phyloP scores from a whole-genome alignment of 2,113 vertebrate species.

The Promerops cafer region DNA sequence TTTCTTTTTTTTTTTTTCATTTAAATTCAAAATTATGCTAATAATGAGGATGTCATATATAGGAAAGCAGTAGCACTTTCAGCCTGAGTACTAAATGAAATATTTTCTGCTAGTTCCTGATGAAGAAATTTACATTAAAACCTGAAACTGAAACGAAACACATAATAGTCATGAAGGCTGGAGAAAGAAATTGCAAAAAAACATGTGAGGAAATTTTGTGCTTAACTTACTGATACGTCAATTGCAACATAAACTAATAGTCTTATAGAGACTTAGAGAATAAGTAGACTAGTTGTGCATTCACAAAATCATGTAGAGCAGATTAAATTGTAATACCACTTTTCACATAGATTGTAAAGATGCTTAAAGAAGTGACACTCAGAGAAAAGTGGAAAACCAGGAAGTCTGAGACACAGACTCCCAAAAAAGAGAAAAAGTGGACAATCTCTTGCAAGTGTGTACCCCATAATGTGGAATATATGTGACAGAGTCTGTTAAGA shows the following conservation, averaged over 20 bases:
- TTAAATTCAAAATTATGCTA: neutral
- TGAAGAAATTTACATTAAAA: neutral
- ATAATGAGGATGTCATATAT: neutral
- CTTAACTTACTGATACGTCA: neutral
- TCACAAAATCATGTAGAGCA: neutral
- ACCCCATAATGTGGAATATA: neutral
- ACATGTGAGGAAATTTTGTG: neutral
- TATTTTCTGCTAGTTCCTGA: neutral
- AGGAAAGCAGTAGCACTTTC: neutral
- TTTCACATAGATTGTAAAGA: neutral
- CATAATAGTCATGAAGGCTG: accelerated
- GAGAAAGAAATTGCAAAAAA: neutral
- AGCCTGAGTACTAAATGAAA: accelerated
- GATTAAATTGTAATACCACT: neutral
- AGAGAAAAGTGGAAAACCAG: neutral
- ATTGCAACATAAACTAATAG: neutral
- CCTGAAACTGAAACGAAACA: neutral
- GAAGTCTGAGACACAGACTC: neutral
- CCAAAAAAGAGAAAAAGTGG: neutral
- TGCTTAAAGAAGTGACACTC: neutral
- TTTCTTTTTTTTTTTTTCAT: neutral
- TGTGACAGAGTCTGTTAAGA: neutral
- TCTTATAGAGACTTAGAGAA: neutral
- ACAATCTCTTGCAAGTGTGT: neutral
- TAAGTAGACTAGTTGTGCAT: neutral